These are phyloP conservation scores for Theristus sp. DNA, from an alignment of 2,888 invertebrate species.

Conservation along the genomic window DNA sequence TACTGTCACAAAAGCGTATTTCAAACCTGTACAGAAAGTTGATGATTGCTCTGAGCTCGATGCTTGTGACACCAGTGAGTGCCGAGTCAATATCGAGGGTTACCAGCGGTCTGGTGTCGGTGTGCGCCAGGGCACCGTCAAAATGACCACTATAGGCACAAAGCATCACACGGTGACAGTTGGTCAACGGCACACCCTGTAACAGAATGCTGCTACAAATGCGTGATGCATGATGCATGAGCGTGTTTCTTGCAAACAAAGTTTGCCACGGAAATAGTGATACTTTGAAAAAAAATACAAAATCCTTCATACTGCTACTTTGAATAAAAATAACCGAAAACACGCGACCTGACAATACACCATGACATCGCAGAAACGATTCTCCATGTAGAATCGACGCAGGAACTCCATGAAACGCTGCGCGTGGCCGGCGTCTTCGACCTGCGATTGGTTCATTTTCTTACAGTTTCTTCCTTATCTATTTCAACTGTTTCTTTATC, in stretches of 20 bases:
- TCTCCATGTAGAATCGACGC: slow-evolving; percentile 10
- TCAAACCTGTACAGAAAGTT: slow-evolving; percentile 6
- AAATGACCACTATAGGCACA: slow-evolving; percentile 10
- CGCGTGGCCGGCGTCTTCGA: slow-evolving; percentile 11
- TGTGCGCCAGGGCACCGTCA: slow-evolving; percentile 7
- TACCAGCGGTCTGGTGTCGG: slow-evolving; percentile 2
- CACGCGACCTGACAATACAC: slow-evolving; percentile 9
- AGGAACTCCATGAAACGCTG: slow-evolving; percentile 8
- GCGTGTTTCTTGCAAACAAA: no score
- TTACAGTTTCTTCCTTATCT: no score
- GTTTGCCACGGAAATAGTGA: no score
- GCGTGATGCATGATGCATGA: no score
- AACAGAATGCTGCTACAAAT: no score
- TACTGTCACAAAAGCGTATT: background rate
- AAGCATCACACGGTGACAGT: slow-evolving; percentile 11
- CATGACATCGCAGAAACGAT: slow-evolving; percentile 11
- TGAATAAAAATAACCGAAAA: no score
- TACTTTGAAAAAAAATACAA: no score
- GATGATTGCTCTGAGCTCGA: slow-evolving; percentile 5
- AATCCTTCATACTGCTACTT: no score
- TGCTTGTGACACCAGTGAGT: slow-evolving; percentile 3
- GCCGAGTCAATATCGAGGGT: slow-evolving; percentile 6
- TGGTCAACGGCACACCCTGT: slow-evolving; percentile 4
- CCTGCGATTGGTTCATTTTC: no score
- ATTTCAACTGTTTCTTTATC: no score